Base-by-base conservation (phyloP, 2,113 vertebrate genomes). In the Festucalex cinctus region DNA sequence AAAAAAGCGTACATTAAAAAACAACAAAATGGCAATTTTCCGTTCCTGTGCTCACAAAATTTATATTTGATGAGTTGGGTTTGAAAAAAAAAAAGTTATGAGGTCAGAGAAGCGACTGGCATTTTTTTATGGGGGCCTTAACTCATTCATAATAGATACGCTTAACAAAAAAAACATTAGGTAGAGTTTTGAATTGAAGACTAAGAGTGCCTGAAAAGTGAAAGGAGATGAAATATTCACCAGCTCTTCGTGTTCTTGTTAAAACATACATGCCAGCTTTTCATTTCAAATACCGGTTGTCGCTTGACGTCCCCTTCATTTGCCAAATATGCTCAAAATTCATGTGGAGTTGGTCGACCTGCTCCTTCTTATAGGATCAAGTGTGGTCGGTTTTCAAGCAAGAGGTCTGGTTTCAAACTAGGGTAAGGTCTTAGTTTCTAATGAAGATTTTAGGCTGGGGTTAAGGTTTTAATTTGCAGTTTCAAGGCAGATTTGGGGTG, bases 31-130 rank as follows among this genome's bases (percentile, higher is more conserved):
- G 22, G 5, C 9, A 16, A 17, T 57, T 1, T 32, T 57, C 28
- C 17, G 12, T 32, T 57, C 1, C 14, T 7, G 6, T 26, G 12
- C 22, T 56, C 5, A 24, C 57, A 37, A 62, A 72, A 85, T 85
- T 81, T 22, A 85, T 85, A 76, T 80, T 83, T 81, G 51, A 86
- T 83, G 79, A 78, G 19, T 36, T n/a, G n/a, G 26, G 26, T 13
- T 6, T 19, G 74, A 4, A 58, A 60, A n/a, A n/a, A n/a, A n/a
- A n/a, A n/a, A n/a, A n/a, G n/a, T n/a, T n/a, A n/a, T 73, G 51
- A 57, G 69, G 80, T 82, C 72, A 78, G 53, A 73, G 69, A 79
- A 75, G 58, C 48, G 63, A 63, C 46, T 71, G 0, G 26, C 14
- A 32, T 6, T 14, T 56, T 75, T 72, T 86, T 43, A 22, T 59